Conservation (phyloP, 2,797 vertebrate genomes). For the Gambelia wislizenii region DNA sequence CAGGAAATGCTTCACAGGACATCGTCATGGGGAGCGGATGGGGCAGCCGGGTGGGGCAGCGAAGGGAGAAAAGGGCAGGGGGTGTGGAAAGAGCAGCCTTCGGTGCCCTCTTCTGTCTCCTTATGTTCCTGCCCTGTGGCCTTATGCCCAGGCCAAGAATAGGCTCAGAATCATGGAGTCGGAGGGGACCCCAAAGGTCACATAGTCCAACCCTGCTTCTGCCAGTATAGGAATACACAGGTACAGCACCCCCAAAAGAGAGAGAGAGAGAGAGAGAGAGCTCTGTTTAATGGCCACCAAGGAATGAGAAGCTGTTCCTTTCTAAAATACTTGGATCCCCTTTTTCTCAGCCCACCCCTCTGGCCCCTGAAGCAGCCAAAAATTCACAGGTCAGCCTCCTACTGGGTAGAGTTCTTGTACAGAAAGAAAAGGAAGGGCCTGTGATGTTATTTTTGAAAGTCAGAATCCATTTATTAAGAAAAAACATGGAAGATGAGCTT, state of each 20-base stretch:
- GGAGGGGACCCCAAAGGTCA: no score
- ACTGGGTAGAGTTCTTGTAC: no score
- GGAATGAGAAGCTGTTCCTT: no score
- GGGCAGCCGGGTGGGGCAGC: background rate
- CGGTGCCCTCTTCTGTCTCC: background rate
- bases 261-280: no score
- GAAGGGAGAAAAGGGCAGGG: no score
- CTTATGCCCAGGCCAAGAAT: background rate
- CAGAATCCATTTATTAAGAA: background rate
- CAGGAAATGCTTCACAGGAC: slow-evolving; percentile 12
- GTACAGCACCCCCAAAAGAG: no score
- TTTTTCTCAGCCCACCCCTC: background rate
- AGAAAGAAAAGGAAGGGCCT: background rate
- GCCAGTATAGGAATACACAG: no score
- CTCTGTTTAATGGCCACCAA: no score
- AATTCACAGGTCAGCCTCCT: background rate
- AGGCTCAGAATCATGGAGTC: no score
- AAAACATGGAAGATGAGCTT: background rate
- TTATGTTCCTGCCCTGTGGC: background rate
- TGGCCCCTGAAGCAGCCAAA: background rate
- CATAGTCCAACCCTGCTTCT: no score
- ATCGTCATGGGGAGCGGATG: background rate
- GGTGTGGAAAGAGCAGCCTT: background rate
- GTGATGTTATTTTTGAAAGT: no score
- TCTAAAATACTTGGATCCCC: no score